A percentile compares a stretch with the other conserved stretches of the same genome.
These are phyloP conservation scores for Hippoglossus stenolepis DNA, from an alignment of 2,113 vertebrate genomes.

Conservation along the genomic window DNA sequence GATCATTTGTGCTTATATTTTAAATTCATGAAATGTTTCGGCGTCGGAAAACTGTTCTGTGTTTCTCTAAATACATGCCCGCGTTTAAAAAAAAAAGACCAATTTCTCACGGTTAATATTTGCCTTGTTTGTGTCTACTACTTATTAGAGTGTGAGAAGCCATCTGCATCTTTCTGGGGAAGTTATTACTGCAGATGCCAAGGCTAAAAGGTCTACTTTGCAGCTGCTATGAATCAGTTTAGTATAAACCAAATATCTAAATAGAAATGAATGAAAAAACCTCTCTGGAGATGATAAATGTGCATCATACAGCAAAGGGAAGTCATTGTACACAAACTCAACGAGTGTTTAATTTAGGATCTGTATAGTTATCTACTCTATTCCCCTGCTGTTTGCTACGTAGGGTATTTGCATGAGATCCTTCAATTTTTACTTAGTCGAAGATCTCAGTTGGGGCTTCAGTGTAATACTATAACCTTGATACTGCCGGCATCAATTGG, in stretches of 20 bases:
- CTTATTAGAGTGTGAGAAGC: slow-evolving; percentile 1
- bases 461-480: not conserved
- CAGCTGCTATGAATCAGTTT: not conserved
- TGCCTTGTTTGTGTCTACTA: slow-evolving; percentile 2
- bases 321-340: not conserved
- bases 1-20: not conserved
- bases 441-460: not conserved
- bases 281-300: not conserved
- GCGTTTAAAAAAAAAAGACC: not conserved
- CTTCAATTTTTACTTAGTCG: not conserved
- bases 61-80: no score
- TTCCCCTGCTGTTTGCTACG: not conserved
- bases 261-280: slow-evolving; percentile 2
- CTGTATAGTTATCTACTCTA: not conserved
- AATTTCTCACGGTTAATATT: slow-evolving; percentile 1
- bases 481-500: not conserved
- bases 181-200: not conserved
- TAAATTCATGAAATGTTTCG: not conserved
- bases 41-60: not conserved
- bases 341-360: not conserved
- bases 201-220: not conserved
- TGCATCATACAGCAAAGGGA: not conserved
- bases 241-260: slow-evolving; percentile 6
- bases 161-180: no score
- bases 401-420: not conserved